Percentiles rank a stretch among this genome's conserved stretches.
phyloP scores from a whole-genome alignment of 2,113 vertebrate species.

The Chaetodon auriga region DNA sequence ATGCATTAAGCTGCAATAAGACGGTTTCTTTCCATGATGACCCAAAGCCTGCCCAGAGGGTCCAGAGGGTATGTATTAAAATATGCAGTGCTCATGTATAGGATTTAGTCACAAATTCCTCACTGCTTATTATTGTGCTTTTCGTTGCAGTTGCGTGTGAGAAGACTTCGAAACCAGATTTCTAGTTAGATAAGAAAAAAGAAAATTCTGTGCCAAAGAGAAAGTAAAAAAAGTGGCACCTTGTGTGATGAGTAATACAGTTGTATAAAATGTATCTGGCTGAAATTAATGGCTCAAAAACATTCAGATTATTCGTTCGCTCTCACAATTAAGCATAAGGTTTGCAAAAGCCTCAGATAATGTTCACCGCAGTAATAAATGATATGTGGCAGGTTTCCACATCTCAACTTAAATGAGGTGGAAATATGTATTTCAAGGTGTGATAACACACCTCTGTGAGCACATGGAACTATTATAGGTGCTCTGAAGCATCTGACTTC shows the following conservation, averaged over 20 bases:
- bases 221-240: neutral
- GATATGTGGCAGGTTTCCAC: conserved; percentile 50
- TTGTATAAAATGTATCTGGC: neutral
- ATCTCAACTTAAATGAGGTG: conserved; percentile 50
- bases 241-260: neutral
- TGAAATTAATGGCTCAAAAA: conserved; percentile 26
- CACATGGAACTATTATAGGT: conserved; percentile 40
- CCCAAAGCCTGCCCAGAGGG: conserved; percentile 7
- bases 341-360: conserved; percentile 34
- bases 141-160: neutral
- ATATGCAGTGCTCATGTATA: conserved; percentile 16
- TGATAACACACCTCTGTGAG: conserved; percentile 51
- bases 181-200: conserved; percentile 6
- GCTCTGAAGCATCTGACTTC: conserved; percentile 49
- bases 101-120: conserved; percentile 1
- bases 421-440: conserved; percentile 66
- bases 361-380: conserved; percentile 44
- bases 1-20: conserved; percentile 37
- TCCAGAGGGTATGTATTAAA: conserved; percentile 1
- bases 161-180: conserved; percentile 8
- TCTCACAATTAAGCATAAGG: neutral
- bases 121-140: neutral
- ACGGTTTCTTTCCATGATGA: conserved; percentile 30
- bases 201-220: neutral
- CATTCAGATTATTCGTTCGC: neutral